Conservation (phyloP, 2,113 vertebrate genomes). For the Oryzias javanicus region DNA sequence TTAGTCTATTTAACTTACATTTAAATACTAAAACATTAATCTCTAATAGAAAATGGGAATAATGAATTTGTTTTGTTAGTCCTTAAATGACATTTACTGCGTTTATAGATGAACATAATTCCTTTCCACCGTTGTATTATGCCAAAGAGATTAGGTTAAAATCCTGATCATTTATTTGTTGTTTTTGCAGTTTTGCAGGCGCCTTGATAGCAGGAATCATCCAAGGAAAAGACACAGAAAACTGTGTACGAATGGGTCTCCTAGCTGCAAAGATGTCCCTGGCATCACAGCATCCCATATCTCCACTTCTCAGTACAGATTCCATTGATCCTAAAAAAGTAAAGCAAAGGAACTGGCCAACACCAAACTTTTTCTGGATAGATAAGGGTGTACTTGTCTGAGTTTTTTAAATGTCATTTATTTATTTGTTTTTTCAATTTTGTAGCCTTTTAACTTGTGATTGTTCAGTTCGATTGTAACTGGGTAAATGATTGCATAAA, state of each 20-base stretch:
- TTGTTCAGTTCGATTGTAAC: not conserved
- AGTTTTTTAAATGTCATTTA: not conserved
- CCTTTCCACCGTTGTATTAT: conserved; percentile 1
- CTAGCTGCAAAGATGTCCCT: conserved; percentile 80
- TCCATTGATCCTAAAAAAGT: conserved; percentile 70
- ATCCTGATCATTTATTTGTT: not conserved
- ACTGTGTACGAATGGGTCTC: conserved; percentile 81
- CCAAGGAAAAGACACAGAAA: conserved; percentile 72
- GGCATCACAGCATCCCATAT: conserved; percentile 75
- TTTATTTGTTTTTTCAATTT: not conserved
- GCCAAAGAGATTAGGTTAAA: not conserved
- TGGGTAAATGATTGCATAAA: too few relatives aligned
- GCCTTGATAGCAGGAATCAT: conserved; percentile 83
- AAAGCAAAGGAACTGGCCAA: conserved; percentile 66
- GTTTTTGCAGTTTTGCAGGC: conserved; percentile 79
- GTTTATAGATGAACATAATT: too few relatives aligned
- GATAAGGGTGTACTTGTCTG: conserved; percentile 30
- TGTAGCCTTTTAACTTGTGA: not conserved
- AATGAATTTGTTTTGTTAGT: too few relatives aligned
- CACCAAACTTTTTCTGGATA: conserved; percentile 62
- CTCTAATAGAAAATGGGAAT: too few relatives aligned
- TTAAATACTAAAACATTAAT: too few relatives aligned
- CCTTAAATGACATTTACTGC: too few relatives aligned
- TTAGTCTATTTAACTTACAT: not conserved
- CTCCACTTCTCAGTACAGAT: conserved; percentile 67